Evolutionary conservation across 2,797 vertebrate species (phyloP).

Genomic region (Lindbergichthys nudifrons): DNA sequence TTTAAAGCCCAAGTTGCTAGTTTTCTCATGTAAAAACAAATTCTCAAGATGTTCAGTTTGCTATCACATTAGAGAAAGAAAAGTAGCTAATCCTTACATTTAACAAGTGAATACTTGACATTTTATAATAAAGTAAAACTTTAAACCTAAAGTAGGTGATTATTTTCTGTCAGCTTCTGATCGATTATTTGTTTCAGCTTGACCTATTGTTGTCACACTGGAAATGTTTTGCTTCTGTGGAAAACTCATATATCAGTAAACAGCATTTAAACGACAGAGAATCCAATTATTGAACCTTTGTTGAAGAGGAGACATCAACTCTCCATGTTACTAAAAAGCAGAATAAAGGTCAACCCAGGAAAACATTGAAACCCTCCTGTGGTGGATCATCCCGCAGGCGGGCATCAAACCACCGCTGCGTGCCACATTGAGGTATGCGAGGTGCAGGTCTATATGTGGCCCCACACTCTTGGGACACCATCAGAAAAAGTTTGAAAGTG

Average conservation of each 20-base stretch:
- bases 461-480: not conserved
- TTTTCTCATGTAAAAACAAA: not conserved
- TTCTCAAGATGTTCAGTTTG: no score
- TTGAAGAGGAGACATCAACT: not conserved
- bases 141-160: not conserved
- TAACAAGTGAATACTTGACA: not conserved
- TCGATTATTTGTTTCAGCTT: not conserved
- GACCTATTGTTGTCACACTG: not conserved
- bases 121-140: not conserved
- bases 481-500: slow-evolving; percentile 29
- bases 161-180: not conserved
- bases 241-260: not conserved
- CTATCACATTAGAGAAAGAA: no score
- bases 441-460: not conserved
- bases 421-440: slow-evolving; percentile 10
- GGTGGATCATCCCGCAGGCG: slow-evolving; percentile 36
- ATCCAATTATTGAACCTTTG: not conserved
- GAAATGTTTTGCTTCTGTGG: not conserved
- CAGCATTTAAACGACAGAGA: not conserved
- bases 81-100: not conserved
- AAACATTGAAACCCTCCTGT: slow-evolving; percentile 35
- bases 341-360: not conserved
- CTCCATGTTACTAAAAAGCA: not conserved
- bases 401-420: slow-evolving; percentile 11
- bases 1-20: not conserved